Evolutionary conservation across 1,140 invertebrate genomes (phyloP).

Genomic region (Tribolium castaneum): DNA sequence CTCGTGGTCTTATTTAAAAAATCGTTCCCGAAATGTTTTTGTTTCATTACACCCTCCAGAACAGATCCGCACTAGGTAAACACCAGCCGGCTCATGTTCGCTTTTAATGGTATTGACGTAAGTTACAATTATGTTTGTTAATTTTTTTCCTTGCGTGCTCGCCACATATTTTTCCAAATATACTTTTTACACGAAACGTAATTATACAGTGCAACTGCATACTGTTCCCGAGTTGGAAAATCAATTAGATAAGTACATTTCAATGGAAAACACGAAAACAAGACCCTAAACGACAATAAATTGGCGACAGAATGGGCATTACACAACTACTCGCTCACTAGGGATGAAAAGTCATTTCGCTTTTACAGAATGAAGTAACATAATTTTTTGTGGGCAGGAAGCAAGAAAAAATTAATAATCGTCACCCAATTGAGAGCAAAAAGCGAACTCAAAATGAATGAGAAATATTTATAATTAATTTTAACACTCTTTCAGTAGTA

Average conservation of each 20-base stretch:
- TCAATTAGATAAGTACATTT: neutral
- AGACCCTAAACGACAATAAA: neutral
- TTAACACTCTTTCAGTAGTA: too few relatives aligned
- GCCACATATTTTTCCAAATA: neutral
- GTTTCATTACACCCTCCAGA: conserved; percentile 18
- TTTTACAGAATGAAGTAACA: too few relatives aligned
- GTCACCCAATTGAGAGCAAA: too few relatives aligned
- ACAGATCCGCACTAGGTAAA: conserved; percentile 9
- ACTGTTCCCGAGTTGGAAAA: neutral
- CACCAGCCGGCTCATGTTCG: neutral
- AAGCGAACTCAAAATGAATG: too few relatives aligned
- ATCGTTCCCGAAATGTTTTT: neutral
- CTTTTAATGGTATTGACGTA: neutral
- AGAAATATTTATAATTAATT: too few relatives aligned
- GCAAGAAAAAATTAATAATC: too few relatives aligned
- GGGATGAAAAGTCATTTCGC: too few relatives aligned
- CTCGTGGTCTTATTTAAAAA: neutral
- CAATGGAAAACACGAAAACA: neutral
- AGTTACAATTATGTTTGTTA: neutral
- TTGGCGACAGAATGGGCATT: too few relatives aligned
- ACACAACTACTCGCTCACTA: too few relatives aligned
- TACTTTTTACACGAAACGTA: neutral
- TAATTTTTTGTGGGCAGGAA: too few relatives aligned
- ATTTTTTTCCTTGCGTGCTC: neutral
- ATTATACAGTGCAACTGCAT: neutral